Percentiles rank a stretch among this genome's conserved stretches.
These are phyloP conservation scores for Hirtodrosophila cameraria DNA, from an alignment of 2,888 invertebrate species.

Conservation along the genomic window DNA sequence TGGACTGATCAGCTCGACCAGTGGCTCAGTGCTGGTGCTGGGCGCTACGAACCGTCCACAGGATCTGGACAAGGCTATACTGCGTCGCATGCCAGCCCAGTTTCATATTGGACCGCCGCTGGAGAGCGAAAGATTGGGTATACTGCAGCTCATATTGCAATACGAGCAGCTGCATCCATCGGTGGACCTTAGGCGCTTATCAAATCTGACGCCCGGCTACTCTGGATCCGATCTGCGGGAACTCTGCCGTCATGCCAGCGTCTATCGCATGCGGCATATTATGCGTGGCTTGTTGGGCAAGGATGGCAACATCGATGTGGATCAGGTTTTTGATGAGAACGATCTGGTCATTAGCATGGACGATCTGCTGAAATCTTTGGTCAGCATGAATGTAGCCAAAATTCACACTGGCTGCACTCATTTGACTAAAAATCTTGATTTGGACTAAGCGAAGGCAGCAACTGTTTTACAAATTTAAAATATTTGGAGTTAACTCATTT, in stretches of 20 bases:
- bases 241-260: constrained; percentile 94
- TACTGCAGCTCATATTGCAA: constrained; percentile 90
- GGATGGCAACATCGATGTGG: background rate
- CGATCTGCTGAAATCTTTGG: constrained; percentile 50
- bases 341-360: constrained; percentile 56
- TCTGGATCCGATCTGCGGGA: constrained; percentile 96
- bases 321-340: background rate
- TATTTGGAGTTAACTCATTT: background rate
- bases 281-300: constrained; percentile 80
- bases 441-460: constrained; percentile 38
- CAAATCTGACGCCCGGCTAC: constrained; percentile 92
- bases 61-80: constrained; percentile 64
- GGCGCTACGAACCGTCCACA: constrained; percentile 96
- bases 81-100: constrained; percentile 65
- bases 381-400: constrained; percentile 51
- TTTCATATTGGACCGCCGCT: constrained; percentile 92
- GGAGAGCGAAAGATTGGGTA: constrained; percentile 88
- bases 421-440: constrained; percentile 37
- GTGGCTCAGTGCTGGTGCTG: constrained; percentile 94
- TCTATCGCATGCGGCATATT: constrained; percentile 92
- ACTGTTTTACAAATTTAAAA: background rate
- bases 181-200: constrained; percentile 89
- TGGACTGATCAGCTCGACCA: constrained; percentile 94
- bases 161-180: constrained; percentile 89
- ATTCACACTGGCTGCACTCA: constrained; percentile 15